A percentile compares a stretch with the other conserved stretches of the same genome.
Evolutionary conservation across 2,888 invertebrate species (phyloP).

Genomic region (Cephus runcator): DNA sequence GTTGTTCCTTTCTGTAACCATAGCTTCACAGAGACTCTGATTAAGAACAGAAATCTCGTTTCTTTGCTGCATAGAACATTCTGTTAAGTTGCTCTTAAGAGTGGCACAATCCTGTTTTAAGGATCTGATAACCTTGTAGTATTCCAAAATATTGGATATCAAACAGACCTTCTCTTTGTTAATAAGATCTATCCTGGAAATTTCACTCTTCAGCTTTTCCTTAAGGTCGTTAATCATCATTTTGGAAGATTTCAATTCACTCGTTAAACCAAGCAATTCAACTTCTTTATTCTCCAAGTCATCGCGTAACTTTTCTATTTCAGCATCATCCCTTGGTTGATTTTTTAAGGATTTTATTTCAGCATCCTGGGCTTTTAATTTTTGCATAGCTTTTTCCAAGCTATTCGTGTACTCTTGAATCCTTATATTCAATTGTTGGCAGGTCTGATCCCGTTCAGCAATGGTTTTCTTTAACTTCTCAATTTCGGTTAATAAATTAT

Average conservation of each 20-base stretch:
- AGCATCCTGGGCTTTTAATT: slow-evolving; percentile 36
- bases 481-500: slow-evolving; percentile 32
- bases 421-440: slow-evolving; percentile 37
- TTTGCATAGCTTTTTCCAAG: slow-evolving; percentile 40
- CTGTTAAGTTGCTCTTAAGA: slow-evolving; percentile 31
- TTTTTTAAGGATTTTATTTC: slow-evolving; percentile 41
- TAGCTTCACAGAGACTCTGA: background rate
- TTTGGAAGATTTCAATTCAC: slow-evolving; percentile 42
- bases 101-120: slow-evolving; percentile 40
- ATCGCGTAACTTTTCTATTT: slow-evolving; percentile 28
- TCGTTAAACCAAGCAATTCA: slow-evolving; percentile 38
- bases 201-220: slow-evolving; percentile 28
- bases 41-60: background rate
- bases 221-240: slow-evolving; percentile 35
- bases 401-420: slow-evolving; percentile 37
- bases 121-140: slow-evolving; percentile 30
- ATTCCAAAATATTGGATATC: slow-evolving; percentile 38
- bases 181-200: slow-evolving; percentile 33
- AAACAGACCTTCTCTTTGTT: slow-evolving; percentile 39
- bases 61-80: slow-evolving; percentile 12
- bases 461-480: slow-evolving; percentile 39
- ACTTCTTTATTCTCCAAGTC: slow-evolving; percentile 42
- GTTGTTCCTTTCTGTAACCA: background rate
- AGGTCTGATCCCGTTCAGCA: slow-evolving; percentile 37
- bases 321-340: slow-evolving; percentile 24